A percentile compares a stretch with the other conserved stretches of the same genome.
These are phyloP conservation scores for Lacanobia oleracea DNA, from an alignment of 2,888 invertebrate genomes.

Conservation along the genomic window DNA sequence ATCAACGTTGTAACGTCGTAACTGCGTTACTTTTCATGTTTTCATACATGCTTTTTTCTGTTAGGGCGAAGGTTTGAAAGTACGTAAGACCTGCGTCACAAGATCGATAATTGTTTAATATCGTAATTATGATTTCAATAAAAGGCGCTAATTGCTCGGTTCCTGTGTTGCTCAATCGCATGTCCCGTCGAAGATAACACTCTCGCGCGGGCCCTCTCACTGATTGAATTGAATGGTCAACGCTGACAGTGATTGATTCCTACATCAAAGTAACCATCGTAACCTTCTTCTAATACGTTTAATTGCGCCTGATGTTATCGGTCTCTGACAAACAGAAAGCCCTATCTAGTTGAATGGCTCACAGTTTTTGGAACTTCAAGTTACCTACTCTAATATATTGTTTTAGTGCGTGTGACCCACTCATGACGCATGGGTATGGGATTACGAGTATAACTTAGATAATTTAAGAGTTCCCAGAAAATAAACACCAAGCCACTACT, in stretches of 20 bases:
- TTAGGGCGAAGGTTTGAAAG: not conserved
- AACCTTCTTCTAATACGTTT: conserved; percentile 30
- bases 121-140: conserved; percentile 63
- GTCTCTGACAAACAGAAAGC: not conserved
- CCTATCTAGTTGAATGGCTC: conserved; percentile 5
- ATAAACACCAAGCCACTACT: too few species aligned
- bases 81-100: conserved; percentile 38
- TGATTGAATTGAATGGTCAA: conserved; percentile 47
- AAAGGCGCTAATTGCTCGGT: conserved; percentile 69
- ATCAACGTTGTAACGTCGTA: not conserved
- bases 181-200: conserved; percentile 59
- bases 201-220: conserved; percentile 37
- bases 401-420: not conserved
- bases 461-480: too few species aligned
- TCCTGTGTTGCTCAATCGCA: conserved; percentile 71
- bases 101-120: conserved; percentile 56
- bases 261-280: conserved; percentile 12
- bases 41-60: not conserved
- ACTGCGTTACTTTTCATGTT: not conserved
- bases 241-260: conserved; percentile 59
- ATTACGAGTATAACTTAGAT: too few species aligned
- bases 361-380: conserved; percentile 9
- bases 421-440: not conserved
- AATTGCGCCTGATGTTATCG: conserved; percentile 28
- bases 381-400: not conserved